Percentiles rank a stretch among this genome's conserved stretches.
phyloP scores from a whole-genome alignment of 2,113 vertebrate species.

The Ageneiosus marmoratus region DNA sequence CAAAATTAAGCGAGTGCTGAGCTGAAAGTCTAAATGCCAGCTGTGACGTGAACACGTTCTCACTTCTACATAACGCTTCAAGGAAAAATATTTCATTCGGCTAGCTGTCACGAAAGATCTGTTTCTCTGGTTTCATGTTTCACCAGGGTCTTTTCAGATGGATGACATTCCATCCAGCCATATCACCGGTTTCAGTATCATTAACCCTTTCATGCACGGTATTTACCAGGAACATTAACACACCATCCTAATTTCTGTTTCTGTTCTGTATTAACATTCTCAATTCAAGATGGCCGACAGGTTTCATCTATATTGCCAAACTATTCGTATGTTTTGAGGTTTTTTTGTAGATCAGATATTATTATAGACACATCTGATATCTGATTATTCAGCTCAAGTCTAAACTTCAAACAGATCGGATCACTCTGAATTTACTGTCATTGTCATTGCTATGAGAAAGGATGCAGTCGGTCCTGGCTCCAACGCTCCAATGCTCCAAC shows the following conservation, averaged over 20 bases:
- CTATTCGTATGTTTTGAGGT: neutral
- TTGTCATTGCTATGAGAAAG: neutral
- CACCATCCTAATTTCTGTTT: neutral
- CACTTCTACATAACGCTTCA: neutral
- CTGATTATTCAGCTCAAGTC: neutral
- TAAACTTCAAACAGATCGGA: neutral
- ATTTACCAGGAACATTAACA: neutral
- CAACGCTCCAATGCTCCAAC: no score
- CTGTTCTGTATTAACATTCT: neutral
- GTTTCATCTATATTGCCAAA: neutral
- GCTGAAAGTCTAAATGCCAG: neutral
- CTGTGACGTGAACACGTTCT: slow-evolving; percentile 55
- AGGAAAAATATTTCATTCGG: slow-evolving; percentile 55
- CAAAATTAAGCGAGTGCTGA: neutral
- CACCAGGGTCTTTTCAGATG: neutral
- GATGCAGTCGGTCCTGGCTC: neutral
- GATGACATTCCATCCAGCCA: neutral
- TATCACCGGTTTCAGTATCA: neutral
- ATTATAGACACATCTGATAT: neutral
- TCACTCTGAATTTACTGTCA: neutral
- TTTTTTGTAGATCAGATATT: neutral
- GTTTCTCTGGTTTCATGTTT: slow-evolving; percentile 47
- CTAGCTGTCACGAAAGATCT: slow-evolving; percentile 53
- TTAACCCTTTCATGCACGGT: neutral
- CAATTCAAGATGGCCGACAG: neutral